A percentile compares a stretch with the other conserved stretches of the same genome.
These are phyloP conservation scores for Gulo gulo DNA, from an alignment of 2,113 vertebrate genomes.

Conservation along the genomic window DNA sequence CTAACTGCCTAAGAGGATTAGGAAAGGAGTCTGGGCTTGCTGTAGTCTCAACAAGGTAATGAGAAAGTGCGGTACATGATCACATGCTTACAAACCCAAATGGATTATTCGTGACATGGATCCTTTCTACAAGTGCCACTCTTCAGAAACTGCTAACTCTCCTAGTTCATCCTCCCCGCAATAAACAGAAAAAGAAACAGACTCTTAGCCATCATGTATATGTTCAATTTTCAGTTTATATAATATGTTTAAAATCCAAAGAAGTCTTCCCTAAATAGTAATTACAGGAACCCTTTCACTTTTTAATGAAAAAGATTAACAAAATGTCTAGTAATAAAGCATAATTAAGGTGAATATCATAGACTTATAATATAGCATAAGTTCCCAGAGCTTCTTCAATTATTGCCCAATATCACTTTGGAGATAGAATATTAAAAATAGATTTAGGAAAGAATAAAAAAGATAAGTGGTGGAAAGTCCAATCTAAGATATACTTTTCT, in stretches of 20 bases:
- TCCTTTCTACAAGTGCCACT: not conserved
- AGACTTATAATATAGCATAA: not conserved
- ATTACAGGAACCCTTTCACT: not conserved
- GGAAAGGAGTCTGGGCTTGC: not conserved
- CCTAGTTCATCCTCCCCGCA: rapidly evolving
- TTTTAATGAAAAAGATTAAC: slow-evolving; percentile 22
- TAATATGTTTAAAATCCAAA: slow-evolving; percentile 32
- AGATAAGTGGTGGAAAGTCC: not conserved
- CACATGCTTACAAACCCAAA: not conserved
- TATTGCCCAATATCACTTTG: not conserved
- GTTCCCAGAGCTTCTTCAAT: not conserved
- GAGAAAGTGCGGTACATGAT: not conserved
- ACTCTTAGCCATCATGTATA: not conserved
- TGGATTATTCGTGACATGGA: not conserved
- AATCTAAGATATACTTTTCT: not conserved
- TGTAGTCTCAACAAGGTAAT: not conserved
- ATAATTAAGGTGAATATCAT: not conserved
- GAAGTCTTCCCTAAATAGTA: not conserved
- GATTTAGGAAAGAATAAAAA: not conserved
- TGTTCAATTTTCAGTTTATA: slow-evolving; percentile 22
- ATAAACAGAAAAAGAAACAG: not conserved
- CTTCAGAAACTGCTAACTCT: not conserved
- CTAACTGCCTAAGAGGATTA: slow-evolving; percentile 29
- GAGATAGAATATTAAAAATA: slow-evolving; percentile 25
- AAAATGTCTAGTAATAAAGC: slow-evolving; percentile 24